Conservation (phyloP, 30 jellyfish, hydroid and myxozoan genomes). For the Haliclystus octoradiatus region DNA sequence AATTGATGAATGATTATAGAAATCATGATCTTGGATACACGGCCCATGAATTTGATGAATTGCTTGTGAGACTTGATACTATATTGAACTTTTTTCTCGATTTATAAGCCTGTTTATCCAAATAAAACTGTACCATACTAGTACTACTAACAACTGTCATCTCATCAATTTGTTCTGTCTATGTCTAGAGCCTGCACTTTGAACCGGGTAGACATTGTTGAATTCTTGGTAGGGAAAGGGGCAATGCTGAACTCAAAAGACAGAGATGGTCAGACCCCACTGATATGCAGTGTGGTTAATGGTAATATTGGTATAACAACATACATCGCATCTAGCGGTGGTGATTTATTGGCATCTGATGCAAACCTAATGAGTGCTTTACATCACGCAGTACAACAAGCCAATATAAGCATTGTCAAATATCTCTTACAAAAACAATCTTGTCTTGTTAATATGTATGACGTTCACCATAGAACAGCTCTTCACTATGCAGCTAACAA, state of each 20-base stretch:
- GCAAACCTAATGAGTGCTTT: neutral
- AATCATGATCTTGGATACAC: too few relatives aligned
- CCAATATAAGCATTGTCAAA: neutral
- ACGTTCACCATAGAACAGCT: neutral
- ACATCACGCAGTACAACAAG: constrained; percentile 10
- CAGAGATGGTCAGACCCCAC: constrained; percentile 14
- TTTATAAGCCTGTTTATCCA: too few relatives aligned
- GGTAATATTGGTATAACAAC: neutral
- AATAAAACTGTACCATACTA: too few relatives aligned
- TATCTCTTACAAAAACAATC: neutral
- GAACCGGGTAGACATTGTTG: neutral
- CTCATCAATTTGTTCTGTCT: neutral
- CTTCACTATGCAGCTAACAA: neutral
- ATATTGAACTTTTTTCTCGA: too few relatives aligned
- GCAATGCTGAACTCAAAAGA: constrained; percentile 7
- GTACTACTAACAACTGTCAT: neutral
- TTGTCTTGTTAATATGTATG: neutral
- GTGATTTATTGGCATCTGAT: constrained; percentile 12
- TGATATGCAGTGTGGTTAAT: constrained; percentile 1
- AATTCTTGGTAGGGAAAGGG: neutral
- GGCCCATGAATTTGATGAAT: too few relatives aligned
- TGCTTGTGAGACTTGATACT: too few relatives aligned
- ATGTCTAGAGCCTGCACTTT: neutral
- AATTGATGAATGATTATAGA: too few relatives aligned
- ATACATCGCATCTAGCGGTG: neutral